These are phyloP conservation scores for Oscheius sp. DNA, from an alignment of 1,140 invertebrate species.

Conservation along the genomic window DNA sequence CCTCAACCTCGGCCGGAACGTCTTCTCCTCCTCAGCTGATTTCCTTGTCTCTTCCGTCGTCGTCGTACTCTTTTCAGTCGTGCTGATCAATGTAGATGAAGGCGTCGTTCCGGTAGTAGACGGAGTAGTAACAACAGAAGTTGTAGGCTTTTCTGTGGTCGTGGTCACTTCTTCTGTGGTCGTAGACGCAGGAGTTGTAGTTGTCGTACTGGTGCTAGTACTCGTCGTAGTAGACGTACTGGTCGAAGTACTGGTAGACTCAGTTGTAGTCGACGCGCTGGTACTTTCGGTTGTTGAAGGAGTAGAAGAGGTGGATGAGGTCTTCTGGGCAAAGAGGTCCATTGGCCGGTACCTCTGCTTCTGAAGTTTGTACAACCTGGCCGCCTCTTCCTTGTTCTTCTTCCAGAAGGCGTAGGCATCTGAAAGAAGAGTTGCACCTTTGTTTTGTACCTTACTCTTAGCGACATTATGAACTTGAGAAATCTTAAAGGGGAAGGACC, in stretches of 20 bases:
- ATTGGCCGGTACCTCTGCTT: background rate
- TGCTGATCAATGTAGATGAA: no score
- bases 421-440: no score
- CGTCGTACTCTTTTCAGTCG: background rate
- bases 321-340: background rate
- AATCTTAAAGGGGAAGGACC: no score
- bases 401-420: background rate
- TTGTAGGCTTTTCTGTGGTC: background rate
- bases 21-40: background rate
- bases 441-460: no score
- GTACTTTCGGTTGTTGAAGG: no score
- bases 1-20: background rate
- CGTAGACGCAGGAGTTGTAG: background rate
- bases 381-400: background rate
- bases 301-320: background rate
- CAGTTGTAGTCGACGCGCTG: no score
- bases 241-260: background rate
- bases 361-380: background rate
- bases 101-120: no score
- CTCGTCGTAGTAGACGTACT: background rate
- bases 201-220: background rate
- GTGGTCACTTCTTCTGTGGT: background rate
- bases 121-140: no score
- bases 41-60: background rate
- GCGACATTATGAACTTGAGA: no score